phyloP scores from a whole-genome alignment of 1,140 invertebrate genomes.

The Acromyrmex heyeri region DNA sequence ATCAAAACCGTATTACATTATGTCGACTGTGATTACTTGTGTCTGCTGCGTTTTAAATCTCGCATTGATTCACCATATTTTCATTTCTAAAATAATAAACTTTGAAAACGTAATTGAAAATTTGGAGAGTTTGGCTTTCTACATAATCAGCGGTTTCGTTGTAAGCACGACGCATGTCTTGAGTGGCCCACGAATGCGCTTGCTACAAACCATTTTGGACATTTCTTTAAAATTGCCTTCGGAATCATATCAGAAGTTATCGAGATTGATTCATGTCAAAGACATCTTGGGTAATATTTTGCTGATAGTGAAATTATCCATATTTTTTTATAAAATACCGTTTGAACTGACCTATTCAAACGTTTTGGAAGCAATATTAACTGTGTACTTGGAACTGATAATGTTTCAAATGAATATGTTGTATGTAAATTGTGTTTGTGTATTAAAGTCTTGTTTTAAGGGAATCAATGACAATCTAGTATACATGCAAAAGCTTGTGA shows the following conservation, averaged over 20 bases:
- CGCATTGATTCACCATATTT: slow-evolving; percentile 60
- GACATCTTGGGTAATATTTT: background rate
- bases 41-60: slow-evolving; percentile 11
- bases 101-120: background rate
- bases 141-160: background rate
- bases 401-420: slow-evolving; percentile 76
- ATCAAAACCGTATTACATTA: slow-evolving; percentile 46
- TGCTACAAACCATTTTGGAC: background rate
- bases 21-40: slow-evolving; percentile 54
- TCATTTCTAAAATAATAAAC: slow-evolving; percentile 27
- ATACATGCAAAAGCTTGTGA: background rate
- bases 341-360: background rate
- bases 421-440: slow-evolving; percentile 75
- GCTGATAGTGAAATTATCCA: background rate
- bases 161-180: background rate
- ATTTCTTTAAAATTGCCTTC: background rate
- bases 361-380: background rate
- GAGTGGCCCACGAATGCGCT: background rate
- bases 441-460: background rate
- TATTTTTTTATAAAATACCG: background rate
- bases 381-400: slow-evolving; percentile 66
- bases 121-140: background rate
- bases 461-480: background rate
- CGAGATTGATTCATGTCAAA: slow-evolving; percentile 3
- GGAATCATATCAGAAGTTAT: background rate